Conservation (phyloP, 2,888 invertebrate genomes). For the Norana najaformis region DNA sequence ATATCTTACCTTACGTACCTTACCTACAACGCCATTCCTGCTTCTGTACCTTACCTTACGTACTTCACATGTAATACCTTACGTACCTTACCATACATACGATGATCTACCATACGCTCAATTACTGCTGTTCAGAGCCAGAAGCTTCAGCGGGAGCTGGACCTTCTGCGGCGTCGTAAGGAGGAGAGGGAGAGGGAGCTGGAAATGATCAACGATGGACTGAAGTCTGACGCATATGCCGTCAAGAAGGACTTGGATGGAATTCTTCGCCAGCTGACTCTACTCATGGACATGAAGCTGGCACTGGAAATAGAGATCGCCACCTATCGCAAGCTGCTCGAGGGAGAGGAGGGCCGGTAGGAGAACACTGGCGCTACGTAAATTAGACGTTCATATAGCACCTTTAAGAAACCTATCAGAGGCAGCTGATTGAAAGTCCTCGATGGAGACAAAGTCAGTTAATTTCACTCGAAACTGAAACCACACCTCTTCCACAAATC, state of each 20-base stretch:
- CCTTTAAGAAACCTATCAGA: too few species aligned
- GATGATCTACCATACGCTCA: too few species aligned
- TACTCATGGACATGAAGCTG: constrained; percentile 64
- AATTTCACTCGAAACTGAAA: too few species aligned
- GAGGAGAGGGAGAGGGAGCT: constrained; percentile 64
- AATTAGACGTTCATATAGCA: neutral
- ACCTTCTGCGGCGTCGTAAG: constrained; percentile 64
- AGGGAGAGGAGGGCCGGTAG: constrained; percentile 66
- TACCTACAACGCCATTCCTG: too few species aligned
- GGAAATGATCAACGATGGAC: constrained; percentile 59
- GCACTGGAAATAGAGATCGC: constrained; percentile 67
- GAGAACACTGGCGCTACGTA: neutral
- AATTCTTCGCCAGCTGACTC: constrained; percentile 62
- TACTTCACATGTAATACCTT: too few species aligned
- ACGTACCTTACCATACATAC: too few species aligned
- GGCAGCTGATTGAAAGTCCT: too few species aligned
- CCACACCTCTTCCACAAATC: too few species aligned
- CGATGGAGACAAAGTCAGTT: too few species aligned
- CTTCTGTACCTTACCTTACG: too few species aligned
- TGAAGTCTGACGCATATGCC: constrained; percentile 56
- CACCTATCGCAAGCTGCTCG: constrained; percentile 67
- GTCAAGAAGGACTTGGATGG: constrained; percentile 58
- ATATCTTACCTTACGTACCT: too few species aligned
- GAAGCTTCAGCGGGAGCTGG: constrained; percentile 64
- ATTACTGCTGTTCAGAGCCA: constrained; percentile 55